These are phyloP conservation scores for Bothrops jararaca DNA, from an alignment of 2,113 vertebrate species.

Conservation along the genomic window DNA sequence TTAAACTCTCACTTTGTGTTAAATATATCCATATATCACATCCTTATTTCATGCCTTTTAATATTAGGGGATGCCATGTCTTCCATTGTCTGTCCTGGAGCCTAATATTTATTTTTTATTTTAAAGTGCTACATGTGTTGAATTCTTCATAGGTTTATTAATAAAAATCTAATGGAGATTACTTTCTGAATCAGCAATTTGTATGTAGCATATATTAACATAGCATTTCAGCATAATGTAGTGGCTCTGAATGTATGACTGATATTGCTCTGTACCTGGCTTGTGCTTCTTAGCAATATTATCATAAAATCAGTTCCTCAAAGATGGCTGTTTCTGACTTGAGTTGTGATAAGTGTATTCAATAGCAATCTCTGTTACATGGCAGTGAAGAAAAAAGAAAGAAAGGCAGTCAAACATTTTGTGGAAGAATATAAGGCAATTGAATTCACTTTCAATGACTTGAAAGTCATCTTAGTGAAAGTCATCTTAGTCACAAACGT, in stretches of 20 bases:
- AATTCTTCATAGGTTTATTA: constrained; percentile 49
- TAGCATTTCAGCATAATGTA: constrained; percentile 66
- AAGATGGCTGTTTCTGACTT: background rate
- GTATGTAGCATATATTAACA: constrained; percentile 55
- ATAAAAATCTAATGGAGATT: constrained; percentile 42
- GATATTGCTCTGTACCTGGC: constrained; percentile 49
- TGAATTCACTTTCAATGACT: background rate
- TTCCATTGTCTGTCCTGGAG: background rate
- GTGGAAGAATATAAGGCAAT: background rate
- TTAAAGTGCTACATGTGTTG: background rate
- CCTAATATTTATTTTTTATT: background rate
- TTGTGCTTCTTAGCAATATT: constrained; percentile 46
- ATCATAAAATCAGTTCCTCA: background rate
- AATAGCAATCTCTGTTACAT: background rate
- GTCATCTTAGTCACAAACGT: background rate
- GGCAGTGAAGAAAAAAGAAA: background rate
- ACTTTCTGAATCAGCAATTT: constrained; percentile 56
- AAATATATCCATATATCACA: background rate
- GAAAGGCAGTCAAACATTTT: background rate
- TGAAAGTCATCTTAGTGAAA: background rate
- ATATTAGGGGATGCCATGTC: background rate
- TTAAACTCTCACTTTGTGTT: background rate
- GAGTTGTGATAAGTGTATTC: rapidly evolving
- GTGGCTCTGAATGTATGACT: constrained; percentile 69
- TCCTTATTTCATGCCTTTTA: background rate